Percentiles rank a stretch among this genome's conserved stretches.
Evolutionary conservation across 2,888 invertebrate genomes (phyloP).

Genomic region (Drosophila pseudotalamancana): DNA sequence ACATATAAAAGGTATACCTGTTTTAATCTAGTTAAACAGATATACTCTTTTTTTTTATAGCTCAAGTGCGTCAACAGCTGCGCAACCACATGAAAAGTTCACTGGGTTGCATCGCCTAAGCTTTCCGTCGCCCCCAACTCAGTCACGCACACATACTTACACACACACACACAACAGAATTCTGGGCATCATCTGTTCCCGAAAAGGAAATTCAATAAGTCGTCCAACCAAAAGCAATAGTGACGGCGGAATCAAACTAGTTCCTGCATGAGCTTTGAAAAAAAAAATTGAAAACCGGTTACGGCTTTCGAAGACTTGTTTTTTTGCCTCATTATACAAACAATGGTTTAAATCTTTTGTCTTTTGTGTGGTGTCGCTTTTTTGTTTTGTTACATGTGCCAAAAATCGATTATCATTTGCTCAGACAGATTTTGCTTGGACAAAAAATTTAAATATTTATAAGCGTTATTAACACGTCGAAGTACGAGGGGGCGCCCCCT

Average conservation of each 20-base stretch:
- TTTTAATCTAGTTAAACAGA: no score
- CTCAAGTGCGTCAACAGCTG: constrained; percentile 8
- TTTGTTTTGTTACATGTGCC: constrained; percentile 60
- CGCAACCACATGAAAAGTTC: constrained; percentile 43
- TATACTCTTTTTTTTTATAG: no score
- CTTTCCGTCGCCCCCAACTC: constrained; percentile 3
- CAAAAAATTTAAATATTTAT: constrained; percentile 62
- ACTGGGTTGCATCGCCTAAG: constrained; percentile 43
- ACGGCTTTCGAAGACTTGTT: constrained; percentile 63
- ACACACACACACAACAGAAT: constrained; percentile 30
- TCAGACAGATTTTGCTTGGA: constrained; percentile 4
- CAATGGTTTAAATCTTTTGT: constrained; percentile 36
- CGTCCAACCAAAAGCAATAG: constrained; percentile 39
- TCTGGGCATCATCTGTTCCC: constrained; percentile 75
- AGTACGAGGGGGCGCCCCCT: constrained; percentile 45
- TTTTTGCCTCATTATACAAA: constrained; percentile 41
- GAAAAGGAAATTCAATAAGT: constrained; percentile 67
- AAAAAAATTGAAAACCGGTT: constrained; percentile 59
- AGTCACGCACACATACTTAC: background rate
- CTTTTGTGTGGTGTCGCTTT: constrained; percentile 4
- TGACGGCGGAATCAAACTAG: constrained; percentile 59
- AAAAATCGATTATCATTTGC: constrained; percentile 41
- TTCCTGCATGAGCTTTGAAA: constrained; percentile 60
- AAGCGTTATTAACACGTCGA: constrained; percentile 48
- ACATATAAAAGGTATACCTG: no score